Conservation (phyloP, 2,113 vertebrate genomes). For the Morone chrysops region DNA sequence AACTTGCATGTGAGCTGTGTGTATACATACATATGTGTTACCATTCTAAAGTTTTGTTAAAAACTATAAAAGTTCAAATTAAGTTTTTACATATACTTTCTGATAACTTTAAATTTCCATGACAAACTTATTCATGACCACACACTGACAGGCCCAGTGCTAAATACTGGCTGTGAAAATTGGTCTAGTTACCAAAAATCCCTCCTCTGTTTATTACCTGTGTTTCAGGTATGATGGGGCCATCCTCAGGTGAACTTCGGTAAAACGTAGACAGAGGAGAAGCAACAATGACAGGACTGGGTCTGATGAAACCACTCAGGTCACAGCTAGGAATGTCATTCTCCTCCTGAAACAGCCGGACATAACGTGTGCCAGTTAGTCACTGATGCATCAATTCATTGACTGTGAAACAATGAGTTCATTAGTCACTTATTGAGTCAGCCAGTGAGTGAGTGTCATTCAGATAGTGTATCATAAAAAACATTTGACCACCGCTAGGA, state of each 20-base stretch:
- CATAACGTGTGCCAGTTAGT: neutral
- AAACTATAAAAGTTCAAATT: too few relatives aligned
- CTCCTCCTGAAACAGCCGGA: slow-evolving; percentile 85
- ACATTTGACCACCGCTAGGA: neutral
- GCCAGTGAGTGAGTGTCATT: neutral
- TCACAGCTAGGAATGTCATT: slow-evolving; percentile 99
- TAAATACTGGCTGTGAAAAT: too few relatives aligned
- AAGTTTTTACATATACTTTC: too few relatives aligned
- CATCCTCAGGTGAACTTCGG: slow-evolving; percentile 91
- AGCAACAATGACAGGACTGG: slow-evolving; percentile 93
- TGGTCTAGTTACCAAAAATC: too few relatives aligned
- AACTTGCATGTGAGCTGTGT: too few relatives aligned
- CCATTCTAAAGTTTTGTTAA: too few relatives aligned
- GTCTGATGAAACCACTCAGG: slow-evolving; percentile 95
- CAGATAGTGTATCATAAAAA: neutral
- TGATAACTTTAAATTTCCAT: too few relatives aligned
- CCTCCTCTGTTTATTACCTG: slow-evolving; percentile 85
- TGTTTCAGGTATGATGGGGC: slow-evolving; percentile 96
- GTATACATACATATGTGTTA: too few relatives aligned
- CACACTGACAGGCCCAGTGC: too few relatives aligned
- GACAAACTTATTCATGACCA: too few relatives aligned
- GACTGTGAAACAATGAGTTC: neutral
- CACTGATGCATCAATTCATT: neutral
- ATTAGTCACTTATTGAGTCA: neutral
- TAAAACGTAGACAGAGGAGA: slow-evolving; percentile 96